Evolutionary conservation across 2,797 vertebrate genomes (phyloP), one percentile per base, ranked within the genome.

Genomic region (Toxotes lorentzi): DNA sequence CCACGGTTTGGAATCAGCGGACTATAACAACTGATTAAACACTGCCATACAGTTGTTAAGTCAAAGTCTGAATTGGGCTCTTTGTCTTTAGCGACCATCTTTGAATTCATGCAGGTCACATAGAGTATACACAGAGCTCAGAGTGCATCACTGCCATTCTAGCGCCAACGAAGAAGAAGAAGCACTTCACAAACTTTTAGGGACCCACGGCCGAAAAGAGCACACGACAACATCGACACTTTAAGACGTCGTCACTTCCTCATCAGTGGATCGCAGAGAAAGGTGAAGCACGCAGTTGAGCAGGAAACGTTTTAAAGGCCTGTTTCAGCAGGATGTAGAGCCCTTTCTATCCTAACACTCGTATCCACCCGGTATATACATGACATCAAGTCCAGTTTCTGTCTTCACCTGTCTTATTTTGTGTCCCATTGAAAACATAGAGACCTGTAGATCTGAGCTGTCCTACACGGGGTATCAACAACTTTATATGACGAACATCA

Each of bases 281-380:
- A 85, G 32, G 66, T 71, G n/a, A 76, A 72, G 67, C 76, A 77
- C 35, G 58, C 4, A 43, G 59, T 71, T 75, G 70, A 67, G 73
- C 59, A 81, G 65, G 65, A 53, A 76, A 8, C 32, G 3, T 13
- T 67, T 64, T 64, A 35, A 40, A 62, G 61, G 61, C 58, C 71
- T 61, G 51, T 74, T 74, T 41, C 57, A 70, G 75, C 62, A 78
- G 45, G 21, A 75, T 56, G 70, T 58, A 70, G 58, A 87, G 79
- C 83, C 83, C 73, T 83, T 82, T 79, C 57, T 70, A 43, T 60
- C 17, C 60, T 27, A 30, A 50, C 58, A 65, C 48, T 62, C 48
- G 43, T 40, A 13, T 75, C 58, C 32, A 38, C 34, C 47, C 30
- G n/a, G n/a, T 27, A 21, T 17, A 50, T 41, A n/a, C 59, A 8